Evolutionary conservation across 2,888 invertebrate species (phyloP).

Genomic region (Bellardia bayeri): DNA sequence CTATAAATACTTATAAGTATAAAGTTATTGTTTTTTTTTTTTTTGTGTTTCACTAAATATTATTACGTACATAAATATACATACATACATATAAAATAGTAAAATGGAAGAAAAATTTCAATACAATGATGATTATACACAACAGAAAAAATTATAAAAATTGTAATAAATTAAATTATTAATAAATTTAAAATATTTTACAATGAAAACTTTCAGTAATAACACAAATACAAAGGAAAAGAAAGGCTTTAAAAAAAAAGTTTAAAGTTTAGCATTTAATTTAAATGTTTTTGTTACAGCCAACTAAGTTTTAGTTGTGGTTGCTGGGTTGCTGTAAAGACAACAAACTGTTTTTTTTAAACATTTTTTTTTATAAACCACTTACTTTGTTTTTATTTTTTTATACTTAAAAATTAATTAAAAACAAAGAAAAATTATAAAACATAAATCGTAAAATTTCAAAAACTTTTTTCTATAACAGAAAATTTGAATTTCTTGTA

Average conservation of each 20-base stretch:
- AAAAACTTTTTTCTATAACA: constrained; percentile 19
- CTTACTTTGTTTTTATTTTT: constrained; percentile 42
- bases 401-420: constrained; percentile 62
- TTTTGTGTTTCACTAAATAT: background rate
- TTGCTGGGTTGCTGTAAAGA: background rate
- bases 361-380: background rate
- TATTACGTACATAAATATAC: constrained; percentile 15
- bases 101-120: background rate
- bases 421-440: constrained; percentile 32
- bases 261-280: background rate
- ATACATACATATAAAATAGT: background rate
- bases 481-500: constrained; percentile 32
- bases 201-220: background rate
- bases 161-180: background rate
- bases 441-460: constrained; percentile 34
- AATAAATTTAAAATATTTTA: constrained; percentile 4
- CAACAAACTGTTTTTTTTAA: background rate
- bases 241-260: background rate
- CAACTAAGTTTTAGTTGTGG: background rate
- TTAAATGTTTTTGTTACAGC: too few species aligned
- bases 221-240: background rate
- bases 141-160: constrained; percentile 1
- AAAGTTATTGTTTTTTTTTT: background rate
- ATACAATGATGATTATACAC: constrained; percentile 7
- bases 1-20: constrained; percentile 9